These are phyloP conservation scores for Hestina assimilis DNA, from an alignment of 1,140 invertebrate species.

Conservation along the genomic window DNA sequence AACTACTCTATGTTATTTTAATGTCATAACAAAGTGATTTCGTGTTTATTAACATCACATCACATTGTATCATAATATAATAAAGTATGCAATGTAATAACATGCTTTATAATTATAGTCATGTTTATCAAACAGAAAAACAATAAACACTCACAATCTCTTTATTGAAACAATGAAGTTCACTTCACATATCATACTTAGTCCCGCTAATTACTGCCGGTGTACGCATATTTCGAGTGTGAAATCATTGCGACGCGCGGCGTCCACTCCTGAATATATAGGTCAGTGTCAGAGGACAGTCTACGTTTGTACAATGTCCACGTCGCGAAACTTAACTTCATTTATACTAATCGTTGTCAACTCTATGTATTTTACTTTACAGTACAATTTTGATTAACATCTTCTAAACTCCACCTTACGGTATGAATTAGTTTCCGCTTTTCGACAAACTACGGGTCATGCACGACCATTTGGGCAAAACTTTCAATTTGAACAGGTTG, in stretches of 20 bases:
- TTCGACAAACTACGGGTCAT: conserved; percentile 7
- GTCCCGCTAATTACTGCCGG: not conserved
- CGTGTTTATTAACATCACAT: no score
- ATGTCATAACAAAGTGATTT: not conserved
- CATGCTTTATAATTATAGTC: not conserved
- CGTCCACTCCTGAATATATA: conserved; percentile 21
- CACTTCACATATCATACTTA: not conserved
- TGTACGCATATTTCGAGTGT: conserved; percentile 3
- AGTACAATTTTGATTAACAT: conserved; percentile 6
- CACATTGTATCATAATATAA: no score
- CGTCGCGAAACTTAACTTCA: conserved; percentile 21
- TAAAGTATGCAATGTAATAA: no score
- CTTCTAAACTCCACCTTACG: conserved; percentile 1
- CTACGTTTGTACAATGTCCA: conserved; percentile 24
- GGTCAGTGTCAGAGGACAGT: conserved; percentile 30
- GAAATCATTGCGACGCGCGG: conserved; percentile 17
- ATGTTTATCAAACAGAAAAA: no score
- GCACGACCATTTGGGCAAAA: conserved; percentile 4
- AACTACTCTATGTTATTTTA: not conserved
- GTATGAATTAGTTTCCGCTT: conserved; percentile 21
- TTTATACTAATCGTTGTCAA: conserved; percentile 1
- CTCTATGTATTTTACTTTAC: conserved; percentile 13
- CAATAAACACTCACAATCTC: no score
- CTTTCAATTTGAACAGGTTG: conserved; percentile 2
- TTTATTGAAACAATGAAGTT: not conserved